These are phyloP conservation scores for Heterodera schachtii DNA, from an alignment of 1,140 invertebrate species.

Conservation along the genomic window DNA sequence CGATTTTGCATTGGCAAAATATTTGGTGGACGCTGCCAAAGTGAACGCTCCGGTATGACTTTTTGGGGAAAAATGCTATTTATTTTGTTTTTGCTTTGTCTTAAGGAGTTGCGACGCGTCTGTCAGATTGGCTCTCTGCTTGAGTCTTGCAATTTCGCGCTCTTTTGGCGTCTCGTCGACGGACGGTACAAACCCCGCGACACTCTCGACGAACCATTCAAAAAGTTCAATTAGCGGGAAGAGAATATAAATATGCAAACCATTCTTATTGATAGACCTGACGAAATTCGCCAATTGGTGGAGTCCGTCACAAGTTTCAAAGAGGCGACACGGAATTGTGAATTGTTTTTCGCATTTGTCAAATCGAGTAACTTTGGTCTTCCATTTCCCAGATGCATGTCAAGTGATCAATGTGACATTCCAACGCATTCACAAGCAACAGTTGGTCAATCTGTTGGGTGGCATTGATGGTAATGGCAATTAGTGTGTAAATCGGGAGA, in stretches of 20 bases:
- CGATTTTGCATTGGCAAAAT: conserved; percentile 63
- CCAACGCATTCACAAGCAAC: conserved; percentile 83
- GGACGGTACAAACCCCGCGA: conserved; percentile 53
- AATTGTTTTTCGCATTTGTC: conserved; percentile 47
- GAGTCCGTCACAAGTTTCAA: conserved; percentile 80
- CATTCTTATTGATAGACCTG: conserved; percentile 4
- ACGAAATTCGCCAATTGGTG: conserved; percentile 60
- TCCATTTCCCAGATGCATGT: conserved; percentile 76
- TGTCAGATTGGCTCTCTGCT: conserved; percentile 56
- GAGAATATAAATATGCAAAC: no score
- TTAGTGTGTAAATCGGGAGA: no score
- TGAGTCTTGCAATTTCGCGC: conserved; percentile 61
- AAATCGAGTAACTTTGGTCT: conserved; percentile 14
- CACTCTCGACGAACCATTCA: conserved; percentile 60
- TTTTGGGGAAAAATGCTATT: conserved; percentile 12
- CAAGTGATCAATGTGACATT: conserved; percentile 95
- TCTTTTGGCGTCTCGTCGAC: conserved; percentile 76
- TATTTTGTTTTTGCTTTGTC: not conserved
- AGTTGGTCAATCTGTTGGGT: conserved; percentile 81
- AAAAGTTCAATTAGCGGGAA: conserved; percentile 42
- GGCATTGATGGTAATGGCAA: conserved; percentile 70
- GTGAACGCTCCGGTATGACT: conserved; percentile 46
- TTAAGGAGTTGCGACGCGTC: conserved; percentile 58
- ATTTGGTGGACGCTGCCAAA: conserved; percentile 58
- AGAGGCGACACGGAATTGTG: conserved; percentile 89